Evolutionary conservation across 92 coral and sea anemone genomes (phyloP).

Genomic region (Zoanthus sansibaricus): DNA sequence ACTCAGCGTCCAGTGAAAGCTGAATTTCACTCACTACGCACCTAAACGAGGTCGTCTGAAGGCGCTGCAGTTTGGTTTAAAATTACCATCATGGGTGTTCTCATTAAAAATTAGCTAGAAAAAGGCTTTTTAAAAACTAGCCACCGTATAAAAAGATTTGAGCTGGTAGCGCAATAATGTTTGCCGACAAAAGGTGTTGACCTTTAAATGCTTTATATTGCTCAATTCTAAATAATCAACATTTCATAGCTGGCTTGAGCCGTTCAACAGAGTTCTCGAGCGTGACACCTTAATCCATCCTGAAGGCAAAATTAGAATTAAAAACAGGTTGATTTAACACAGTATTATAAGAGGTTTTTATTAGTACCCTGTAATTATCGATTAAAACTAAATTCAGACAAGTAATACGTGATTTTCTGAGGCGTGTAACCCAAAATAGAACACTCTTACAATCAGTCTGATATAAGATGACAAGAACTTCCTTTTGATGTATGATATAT

Average conservation of each 20-base stretch:
- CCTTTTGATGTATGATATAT: not conserved
- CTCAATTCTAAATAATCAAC: constrained; percentile 21
- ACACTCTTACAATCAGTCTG: constrained; percentile 20
- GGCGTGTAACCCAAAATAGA: constrained; percentile 45
- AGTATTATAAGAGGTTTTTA: constrained; percentile 26
- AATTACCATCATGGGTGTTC: constrained; percentile 80
- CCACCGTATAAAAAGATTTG: not conserved
- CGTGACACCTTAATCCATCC: constrained; percentile 49
- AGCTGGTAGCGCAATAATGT: constrained; percentile 7
- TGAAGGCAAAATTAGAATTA: constrained; percentile 35
- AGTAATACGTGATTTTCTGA: constrained; percentile 40
- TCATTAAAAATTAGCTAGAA: constrained; percentile 1
- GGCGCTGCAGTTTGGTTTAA: constrained; percentile 59
- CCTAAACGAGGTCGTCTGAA: constrained; percentile 35
- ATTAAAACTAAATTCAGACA: constrained; percentile 25
- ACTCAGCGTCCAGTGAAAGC: not conserved
- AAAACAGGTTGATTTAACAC: constrained; percentile 45
- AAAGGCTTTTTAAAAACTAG: not conserved
- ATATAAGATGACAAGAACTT: constrained; percentile 10
- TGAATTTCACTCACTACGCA: constrained; percentile 8
- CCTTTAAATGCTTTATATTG: not conserved
- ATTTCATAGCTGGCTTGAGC: not conserved
- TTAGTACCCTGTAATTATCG: constrained; percentile 41
- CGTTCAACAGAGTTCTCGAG: constrained; percentile 17
- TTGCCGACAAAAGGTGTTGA: constrained; percentile 17